Evolutionary conservation across 2,888 invertebrate species (phyloP).

Genomic region (Dynastes grantii): DNA sequence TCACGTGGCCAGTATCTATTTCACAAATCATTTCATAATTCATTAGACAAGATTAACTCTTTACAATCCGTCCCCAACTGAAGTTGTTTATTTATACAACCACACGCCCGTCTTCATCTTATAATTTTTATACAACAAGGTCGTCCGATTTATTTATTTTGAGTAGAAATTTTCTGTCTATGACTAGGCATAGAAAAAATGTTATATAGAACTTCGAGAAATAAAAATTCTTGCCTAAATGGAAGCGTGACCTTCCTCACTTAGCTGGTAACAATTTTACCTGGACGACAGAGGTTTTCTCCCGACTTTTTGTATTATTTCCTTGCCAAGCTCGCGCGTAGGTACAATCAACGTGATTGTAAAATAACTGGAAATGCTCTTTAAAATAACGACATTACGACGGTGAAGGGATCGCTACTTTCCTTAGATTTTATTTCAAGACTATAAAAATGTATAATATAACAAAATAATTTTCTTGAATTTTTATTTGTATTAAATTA

Average conservation of each 20-base stretch:
- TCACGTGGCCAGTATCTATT: too few species aligned
- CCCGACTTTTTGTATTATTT: conserved; percentile 2
- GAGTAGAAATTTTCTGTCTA: background rate
- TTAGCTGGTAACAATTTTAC: conserved; percentile 37
- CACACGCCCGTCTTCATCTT: too few species aligned
- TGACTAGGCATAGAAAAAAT: background rate
- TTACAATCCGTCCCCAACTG: too few species aligned
- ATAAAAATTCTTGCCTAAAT: conserved; percentile 53
- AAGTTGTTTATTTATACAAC: too few species aligned
- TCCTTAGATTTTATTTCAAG: too few species aligned
- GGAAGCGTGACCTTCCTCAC: conserved; percentile 49
- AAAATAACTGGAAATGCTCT: conserved; percentile 17
- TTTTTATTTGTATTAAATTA: too few species aligned
- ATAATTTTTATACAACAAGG: too few species aligned
- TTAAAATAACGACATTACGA: conserved; percentile 19
- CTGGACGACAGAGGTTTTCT: conserved; percentile 16
- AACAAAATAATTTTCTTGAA: too few species aligned
- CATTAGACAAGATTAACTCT: too few species aligned
- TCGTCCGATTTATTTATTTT: background rate
- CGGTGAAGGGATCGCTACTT: background rate
- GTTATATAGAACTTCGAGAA: background rate
- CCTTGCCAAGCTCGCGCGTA: background rate
- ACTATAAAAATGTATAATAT: too few species aligned
- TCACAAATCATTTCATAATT: too few species aligned
- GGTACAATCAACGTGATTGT: conserved; percentile 6